A percentile compares a stretch with the other conserved stretches of the same genome.
These are phyloP conservation scores for Cyphomyrmex costatus DNA, from an alignment of 1,140 invertebrate genomes.

Conservation along the genomic window DNA sequence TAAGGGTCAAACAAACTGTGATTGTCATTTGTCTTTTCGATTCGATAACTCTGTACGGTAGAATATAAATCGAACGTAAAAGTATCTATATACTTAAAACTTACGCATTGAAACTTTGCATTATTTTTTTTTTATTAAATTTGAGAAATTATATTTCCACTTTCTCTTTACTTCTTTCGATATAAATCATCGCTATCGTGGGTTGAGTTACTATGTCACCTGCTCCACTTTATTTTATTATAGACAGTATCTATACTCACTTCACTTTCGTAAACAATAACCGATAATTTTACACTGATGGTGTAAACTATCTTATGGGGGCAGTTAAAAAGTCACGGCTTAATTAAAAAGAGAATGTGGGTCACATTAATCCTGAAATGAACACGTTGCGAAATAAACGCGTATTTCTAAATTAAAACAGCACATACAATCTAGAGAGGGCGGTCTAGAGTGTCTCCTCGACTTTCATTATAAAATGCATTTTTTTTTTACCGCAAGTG, in stretches of 20 bases:
- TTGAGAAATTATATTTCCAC: not conserved
- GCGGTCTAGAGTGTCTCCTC: not conserved
- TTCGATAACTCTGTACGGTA: not conserved
- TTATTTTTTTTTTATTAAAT: not conserved
- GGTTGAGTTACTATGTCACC: not conserved
- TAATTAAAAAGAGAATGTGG: conserved; percentile 51
- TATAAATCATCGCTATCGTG: conserved; percentile 40
- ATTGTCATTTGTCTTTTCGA: not conserved
- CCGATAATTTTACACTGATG: conserved; percentile 39
- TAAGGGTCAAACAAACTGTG: not conserved
- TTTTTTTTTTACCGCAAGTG: not conserved
- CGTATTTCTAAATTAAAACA: conserved; percentile 49
- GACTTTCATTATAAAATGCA: conserved; percentile 20
- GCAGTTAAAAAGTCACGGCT: not conserved
- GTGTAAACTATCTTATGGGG: conserved; percentile 25
- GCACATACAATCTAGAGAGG: not conserved
- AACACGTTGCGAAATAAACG: conserved; percentile 33
- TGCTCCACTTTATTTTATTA: conserved; percentile 12
- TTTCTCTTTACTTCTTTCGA: not conserved
- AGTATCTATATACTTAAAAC: not conserved
- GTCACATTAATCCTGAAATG: not conserved
- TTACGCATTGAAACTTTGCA: not conserved
- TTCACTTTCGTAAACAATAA: conserved; percentile 34
- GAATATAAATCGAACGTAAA: not conserved
- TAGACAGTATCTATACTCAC: not conserved